Evolutionary conservation across 2,888 invertebrate genomes (phyloP).

Genomic region (Lasioglossum figueresi): DNA sequence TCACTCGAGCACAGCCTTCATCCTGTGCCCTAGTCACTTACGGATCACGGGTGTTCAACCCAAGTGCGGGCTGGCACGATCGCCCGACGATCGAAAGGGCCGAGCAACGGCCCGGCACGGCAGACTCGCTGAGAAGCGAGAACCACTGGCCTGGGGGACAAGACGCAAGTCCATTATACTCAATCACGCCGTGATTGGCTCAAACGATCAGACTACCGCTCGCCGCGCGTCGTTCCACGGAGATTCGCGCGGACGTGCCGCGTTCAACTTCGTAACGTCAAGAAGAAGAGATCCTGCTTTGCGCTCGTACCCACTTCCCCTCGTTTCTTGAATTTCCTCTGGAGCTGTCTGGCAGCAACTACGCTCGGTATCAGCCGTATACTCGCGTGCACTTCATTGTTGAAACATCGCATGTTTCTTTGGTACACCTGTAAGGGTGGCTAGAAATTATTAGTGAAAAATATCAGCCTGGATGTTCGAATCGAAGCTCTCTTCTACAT

Average conservation of each 20-base stretch:
- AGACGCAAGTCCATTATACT: conserved; percentile 84
- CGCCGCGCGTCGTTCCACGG: conserved; percentile 75
- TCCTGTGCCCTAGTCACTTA: conserved; percentile 83
- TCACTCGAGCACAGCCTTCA: conserved; percentile 82
- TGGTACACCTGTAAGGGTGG: not conserved
- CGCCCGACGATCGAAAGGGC: conserved; percentile 55
- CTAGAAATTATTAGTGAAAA: not conserved
- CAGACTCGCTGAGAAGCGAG: conserved; percentile 70
- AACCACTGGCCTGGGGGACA: conserved; percentile 83
- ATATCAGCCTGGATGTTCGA: too few relatives aligned
- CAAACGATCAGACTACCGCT: conserved; percentile 83
- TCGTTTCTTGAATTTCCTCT: conserved; percentile 37
- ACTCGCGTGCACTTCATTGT: not conserved
- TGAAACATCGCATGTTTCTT: not conserved
- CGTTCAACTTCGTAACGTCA: conserved; percentile 71
- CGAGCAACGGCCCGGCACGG: conserved; percentile 58
- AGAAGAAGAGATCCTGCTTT: conserved; percentile 68
- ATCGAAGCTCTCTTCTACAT: not conserved
- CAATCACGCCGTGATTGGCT: conserved; percentile 84
- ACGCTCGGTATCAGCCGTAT: not conserved
- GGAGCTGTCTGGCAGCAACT: not conserved
- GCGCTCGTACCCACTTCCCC: conserved; percentile 46
- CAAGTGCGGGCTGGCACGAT: conserved; percentile 67
- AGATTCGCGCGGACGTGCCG: conserved; percentile 72
- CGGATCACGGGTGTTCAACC: conserved; percentile 79